Conservation (phyloP, 2,113 vertebrate species). For the Tetrax tetrax region DNA sequence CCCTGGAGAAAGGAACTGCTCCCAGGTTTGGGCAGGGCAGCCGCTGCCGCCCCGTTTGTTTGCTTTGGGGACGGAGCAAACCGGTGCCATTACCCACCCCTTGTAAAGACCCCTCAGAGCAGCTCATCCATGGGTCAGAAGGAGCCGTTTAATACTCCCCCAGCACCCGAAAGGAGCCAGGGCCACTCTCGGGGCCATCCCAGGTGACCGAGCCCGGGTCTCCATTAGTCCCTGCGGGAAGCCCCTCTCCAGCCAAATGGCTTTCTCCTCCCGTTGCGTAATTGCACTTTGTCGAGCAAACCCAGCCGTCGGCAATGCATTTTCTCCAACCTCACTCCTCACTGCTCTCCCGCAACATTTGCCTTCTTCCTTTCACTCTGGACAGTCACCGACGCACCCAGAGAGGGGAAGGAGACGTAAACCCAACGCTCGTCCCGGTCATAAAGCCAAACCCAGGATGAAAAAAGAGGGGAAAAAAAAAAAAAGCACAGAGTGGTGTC, state of each 20-base stretch:
- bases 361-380: not conserved
- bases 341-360: not conserved
- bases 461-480: not conserved
- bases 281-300: not conserved
- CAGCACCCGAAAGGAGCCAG: not conserved
- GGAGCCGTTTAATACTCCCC: not conserved
- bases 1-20: not conserved
- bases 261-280: not conserved
- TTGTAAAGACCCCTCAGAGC: not conserved
- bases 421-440: accelerated
- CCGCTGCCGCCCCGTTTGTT: accelerated
- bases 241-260: not conserved
- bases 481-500: not conserved
- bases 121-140: not conserved
- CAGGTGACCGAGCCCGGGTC: not conserved
- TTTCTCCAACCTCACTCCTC: not conserved
- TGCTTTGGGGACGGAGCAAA: not conserved
- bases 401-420: not conserved
- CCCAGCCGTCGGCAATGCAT: not conserved
- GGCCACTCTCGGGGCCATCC: not conserved
- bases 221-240: constrained; percentile 25
- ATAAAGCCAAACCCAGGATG: not conserved
- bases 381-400: not conserved
- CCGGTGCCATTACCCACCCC: accelerated
- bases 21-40: not conserved